Percentiles rank a stretch among this genome's conserved stretches.
Conservation (phyloP, 1,140 invertebrate genomes). For the Hetaerina americana region DNA sequence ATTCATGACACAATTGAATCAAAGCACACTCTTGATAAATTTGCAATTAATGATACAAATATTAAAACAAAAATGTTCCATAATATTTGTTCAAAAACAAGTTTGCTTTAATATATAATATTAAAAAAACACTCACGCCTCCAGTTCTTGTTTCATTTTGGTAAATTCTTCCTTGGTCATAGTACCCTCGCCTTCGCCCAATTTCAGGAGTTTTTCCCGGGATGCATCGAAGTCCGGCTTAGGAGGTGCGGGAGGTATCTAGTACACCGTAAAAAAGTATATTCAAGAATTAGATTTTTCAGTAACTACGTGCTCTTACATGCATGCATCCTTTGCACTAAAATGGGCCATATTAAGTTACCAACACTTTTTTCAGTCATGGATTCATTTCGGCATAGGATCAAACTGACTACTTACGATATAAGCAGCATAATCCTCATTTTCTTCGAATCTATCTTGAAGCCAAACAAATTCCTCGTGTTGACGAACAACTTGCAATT, state of each 20-base stretch:
- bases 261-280: too few relatives aligned
- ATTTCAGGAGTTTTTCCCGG: slow-evolving; percentile 89
- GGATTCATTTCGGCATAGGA: slow-evolving; percentile 1
- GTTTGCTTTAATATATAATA: too few relatives aligned
- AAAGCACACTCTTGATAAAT: slow-evolving; percentile 10
- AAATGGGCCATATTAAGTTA: too few relatives aligned
- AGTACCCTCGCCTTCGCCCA: slow-evolving; percentile 95
- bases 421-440: slow-evolving; percentile 95
- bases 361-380: slow-evolving; percentile 3
- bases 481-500: slow-evolving; percentile 93
- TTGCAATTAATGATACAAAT: slow-evolving; percentile 9
- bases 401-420: slow-evolving; percentile 74
- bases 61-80: slow-evolving; percentile 2
- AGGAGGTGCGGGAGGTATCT: slow-evolving; percentile 98
- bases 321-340: too few relatives aligned
- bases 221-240: slow-evolving; percentile 98
- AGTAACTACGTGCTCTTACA: too few relatives aligned
- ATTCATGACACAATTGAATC: too few relatives aligned
- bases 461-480: slow-evolving; percentile 99
- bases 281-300: too few relatives aligned
- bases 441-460: slow-evolving; percentile 94
- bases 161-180: slow-evolving; percentile 98
- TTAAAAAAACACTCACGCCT: slow-evolving; percentile 66
- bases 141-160: slow-evolving; percentile 99
- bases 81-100: slow-evolving; percentile 1